These are phyloP conservation scores for Euura lappo DNA, from an alignment of 1,140 invertebrate species.

Conservation along the genomic window DNA sequence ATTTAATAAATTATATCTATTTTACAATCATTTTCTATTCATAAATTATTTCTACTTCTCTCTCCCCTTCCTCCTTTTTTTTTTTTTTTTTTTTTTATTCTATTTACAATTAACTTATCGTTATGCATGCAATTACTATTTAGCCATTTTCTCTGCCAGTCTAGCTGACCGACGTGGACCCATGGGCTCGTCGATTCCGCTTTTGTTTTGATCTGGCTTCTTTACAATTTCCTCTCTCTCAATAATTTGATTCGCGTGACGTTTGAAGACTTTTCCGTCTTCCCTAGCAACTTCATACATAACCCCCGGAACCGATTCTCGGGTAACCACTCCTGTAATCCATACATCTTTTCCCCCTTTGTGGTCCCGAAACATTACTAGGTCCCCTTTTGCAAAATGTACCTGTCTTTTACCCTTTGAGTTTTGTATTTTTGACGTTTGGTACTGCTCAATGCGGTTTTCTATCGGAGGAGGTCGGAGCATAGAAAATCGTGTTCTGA, in stretches of 20 bases:
- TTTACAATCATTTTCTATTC: too few relatives aligned
- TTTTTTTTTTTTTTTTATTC: too few relatives aligned
- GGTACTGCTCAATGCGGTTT: background rate
- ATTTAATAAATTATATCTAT: too few relatives aligned
- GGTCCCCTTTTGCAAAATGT: background rate
- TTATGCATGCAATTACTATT: too few relatives aligned
- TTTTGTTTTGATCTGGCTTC: too few relatives aligned
- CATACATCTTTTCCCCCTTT: background rate
- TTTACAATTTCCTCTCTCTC: too few relatives aligned
- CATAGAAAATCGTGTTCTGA: slow-evolving; percentile 18
- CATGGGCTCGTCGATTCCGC: too few relatives aligned
- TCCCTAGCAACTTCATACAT: background rate
- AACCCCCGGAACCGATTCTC: background rate
- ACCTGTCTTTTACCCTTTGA: background rate
- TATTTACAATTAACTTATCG: too few relatives aligned
- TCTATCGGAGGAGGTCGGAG: slow-evolving; percentile 7
- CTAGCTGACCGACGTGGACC: too few relatives aligned
- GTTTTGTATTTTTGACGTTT: background rate
- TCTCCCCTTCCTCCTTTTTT: too few relatives aligned
- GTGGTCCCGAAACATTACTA: background rate
- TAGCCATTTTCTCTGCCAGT: too few relatives aligned
- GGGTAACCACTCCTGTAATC: background rate
- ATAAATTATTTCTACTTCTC: too few relatives aligned
- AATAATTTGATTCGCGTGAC: background rate
- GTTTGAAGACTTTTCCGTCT: background rate